These are phyloP conservation scores for Apomyelois bistriatella DNA, from an alignment of 2,888 invertebrate species.

Conservation along the genomic window DNA sequence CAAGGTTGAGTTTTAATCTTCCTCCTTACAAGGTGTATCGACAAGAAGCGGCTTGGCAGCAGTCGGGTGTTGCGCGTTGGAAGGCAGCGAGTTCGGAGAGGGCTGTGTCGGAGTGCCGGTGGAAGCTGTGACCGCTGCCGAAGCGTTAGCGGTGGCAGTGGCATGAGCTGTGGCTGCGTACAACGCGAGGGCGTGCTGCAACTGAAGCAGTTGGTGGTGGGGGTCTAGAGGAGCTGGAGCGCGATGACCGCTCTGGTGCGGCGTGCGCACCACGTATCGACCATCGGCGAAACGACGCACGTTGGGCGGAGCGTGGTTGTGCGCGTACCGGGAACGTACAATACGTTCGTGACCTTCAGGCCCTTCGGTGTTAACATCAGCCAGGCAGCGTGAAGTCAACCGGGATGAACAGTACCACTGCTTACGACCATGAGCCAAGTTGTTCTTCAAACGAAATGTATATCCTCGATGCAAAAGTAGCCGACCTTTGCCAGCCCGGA, in stretches of 20 bases:
- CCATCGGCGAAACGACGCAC: conserved; percentile 74
- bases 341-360: conserved; percentile 76
- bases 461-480: conserved; percentile 70
- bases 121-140: conserved; percentile 40
- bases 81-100: conserved; percentile 48
- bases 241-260: conserved; percentile 73
- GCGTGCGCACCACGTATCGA: conserved; percentile 72
- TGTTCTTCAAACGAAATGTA: conserved; percentile 74
- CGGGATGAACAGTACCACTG: conserved; percentile 76
- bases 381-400: conserved; percentile 70
- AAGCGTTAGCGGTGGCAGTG: conserved; percentile 59
- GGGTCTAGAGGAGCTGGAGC: conserved; percentile 70
- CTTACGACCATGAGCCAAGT: conserved; percentile 73
- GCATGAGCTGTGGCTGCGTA: conserved; percentile 72
- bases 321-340: conserved; percentile 70
- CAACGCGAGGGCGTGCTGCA: conserved; percentile 71
- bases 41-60: conserved; percentile 66
- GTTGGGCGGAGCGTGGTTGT: conserved; percentile 74
- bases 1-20: conserved; percentile 45
- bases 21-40: conserved; percentile 69
- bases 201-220: conserved; percentile 70
- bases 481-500: conserved; percentile 71
- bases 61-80: conserved; percentile 50
- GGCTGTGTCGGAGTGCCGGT: conserved; percentile 46
- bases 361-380: conserved; percentile 73